A percentile compares a stretch with the other conserved stretches of the same genome.
phyloP scores from a whole-genome alignment of 2,797 vertebrate genomes.

The Allochrocebus solatus region DNA sequence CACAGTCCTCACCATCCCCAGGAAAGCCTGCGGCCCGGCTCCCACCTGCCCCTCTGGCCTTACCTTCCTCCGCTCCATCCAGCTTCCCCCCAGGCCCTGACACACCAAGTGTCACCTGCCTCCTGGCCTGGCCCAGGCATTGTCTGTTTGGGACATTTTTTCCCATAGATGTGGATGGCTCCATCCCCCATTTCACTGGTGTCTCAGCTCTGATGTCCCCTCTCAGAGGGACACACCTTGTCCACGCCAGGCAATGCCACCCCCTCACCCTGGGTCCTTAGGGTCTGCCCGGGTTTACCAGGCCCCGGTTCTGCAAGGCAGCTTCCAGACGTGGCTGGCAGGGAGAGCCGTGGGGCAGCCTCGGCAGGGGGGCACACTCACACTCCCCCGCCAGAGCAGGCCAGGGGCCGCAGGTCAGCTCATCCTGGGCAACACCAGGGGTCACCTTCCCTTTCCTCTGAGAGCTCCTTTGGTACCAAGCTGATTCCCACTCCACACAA shows the following conservation, averaged over 20 bases:
- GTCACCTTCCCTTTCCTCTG: not conserved
- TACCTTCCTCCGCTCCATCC: not conserved
- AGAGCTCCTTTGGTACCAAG: slow-evolving; percentile 38
- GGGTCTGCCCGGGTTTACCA: not conserved
- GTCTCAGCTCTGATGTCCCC: not conserved
- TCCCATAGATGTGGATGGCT: not conserved
- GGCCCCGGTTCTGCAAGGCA: not conserved
- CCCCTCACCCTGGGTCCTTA: not conserved
- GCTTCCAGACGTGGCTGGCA: not conserved
- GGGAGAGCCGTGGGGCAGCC: not conserved
- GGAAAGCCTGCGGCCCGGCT: not conserved
- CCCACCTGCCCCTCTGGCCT: accelerated
- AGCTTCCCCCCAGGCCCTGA: not conserved
- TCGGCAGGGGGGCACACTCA: not conserved
- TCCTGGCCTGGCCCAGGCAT: not conserved
- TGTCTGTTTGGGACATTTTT: too few relatives aligned
- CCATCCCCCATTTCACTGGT: not conserved
- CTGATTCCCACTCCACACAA: slow-evolving; percentile 61
- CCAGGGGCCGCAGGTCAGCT: not conserved
- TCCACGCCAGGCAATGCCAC: accelerated
- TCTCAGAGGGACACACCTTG: not conserved
- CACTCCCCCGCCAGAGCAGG: accelerated
- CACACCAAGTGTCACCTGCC: not conserved
- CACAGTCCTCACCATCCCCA: accelerated
- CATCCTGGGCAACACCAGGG: not conserved